Base-by-base conservation (phyloP, 2,113 vertebrate genomes). In the Peromyscus californicus region DNA sequence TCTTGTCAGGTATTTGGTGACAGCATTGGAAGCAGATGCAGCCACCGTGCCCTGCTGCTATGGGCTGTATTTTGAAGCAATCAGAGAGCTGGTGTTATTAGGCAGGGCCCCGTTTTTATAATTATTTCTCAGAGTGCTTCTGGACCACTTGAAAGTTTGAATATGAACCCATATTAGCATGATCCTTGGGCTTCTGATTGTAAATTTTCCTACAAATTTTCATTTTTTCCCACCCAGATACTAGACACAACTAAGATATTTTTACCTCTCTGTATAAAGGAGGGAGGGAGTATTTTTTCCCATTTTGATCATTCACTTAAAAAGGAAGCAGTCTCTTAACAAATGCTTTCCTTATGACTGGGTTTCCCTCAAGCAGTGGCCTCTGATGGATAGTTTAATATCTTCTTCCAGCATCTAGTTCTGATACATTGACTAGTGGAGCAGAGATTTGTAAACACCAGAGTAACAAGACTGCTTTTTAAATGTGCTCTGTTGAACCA, bases 331-430 rank as follows among this genome's bases (percentile, higher is more conserved):
- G 29, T 45, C 89, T 94, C n/a, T 80, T 24, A 86, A 75, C 51
- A 86, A 89, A 94, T 72, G 48, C 4, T 19, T 80, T 92, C 17
- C 45, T 90, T 63, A 21, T 79, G 54, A 45, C 22, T 89, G 42
- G 4, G 5, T 72, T 94, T 83, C 69, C 82, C 59, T 97, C 69
- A 21, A 96, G 42, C 80, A 89, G n/a, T 92, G 42, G 88, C 45
- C 39, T 79, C 51, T 97, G 89, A 93, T 89, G 26, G 76, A 91
- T 80, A 54, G 76, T 85, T 94, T 95, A 92, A 92, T 97, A 80
- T 93, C 24, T 26, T 82, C 33, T 82, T 31, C 12, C 31, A 42
- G 57, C 84, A 84, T 57, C 75, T 39, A 13, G 26, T 54, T 87
- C 67, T 26, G 61, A 90, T n/a, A 16, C 65, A 63, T 36, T 92